These are phyloP conservation scores for Trachelus tabidus DNA, from an alignment of 2,888 invertebrate genomes.

Conservation along the genomic window DNA sequence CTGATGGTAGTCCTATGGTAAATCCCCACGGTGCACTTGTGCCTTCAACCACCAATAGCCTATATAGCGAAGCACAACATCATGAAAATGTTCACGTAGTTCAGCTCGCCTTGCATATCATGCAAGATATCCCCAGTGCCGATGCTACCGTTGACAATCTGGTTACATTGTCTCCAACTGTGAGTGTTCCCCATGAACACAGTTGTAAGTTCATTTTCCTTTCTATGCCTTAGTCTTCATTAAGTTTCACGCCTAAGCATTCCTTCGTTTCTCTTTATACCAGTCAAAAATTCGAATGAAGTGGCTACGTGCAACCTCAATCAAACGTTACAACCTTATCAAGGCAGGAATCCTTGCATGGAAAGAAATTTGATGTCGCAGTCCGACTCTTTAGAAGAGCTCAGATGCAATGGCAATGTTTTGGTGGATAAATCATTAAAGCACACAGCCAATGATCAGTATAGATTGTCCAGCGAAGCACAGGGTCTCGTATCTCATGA, in stretches of 20 bases:
- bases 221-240: neutral
- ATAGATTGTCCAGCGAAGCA: slow-evolving; percentile 59
- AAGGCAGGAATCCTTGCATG: slow-evolving; percentile 85
- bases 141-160: slow-evolving; percentile 72
- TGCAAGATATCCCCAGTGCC: slow-evolving; percentile 54
- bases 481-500: slow-evolving; percentile 69
- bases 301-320: slow-evolving; percentile 55
- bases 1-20: slow-evolving; percentile 68
- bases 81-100: slow-evolving; percentile 51
- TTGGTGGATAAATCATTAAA: slow-evolving; percentile 76
- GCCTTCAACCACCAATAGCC: slow-evolving; percentile 57
- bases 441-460: slow-evolving; percentile 63
- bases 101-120: slow-evolving; percentile 44
- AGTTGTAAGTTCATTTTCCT: slow-evolving; percentile 52
- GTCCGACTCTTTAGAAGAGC: slow-evolving; percentile 70
- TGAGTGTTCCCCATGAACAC: slow-evolving; percentile 62
- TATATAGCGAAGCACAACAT: slow-evolving; percentile 53
- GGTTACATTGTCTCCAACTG: slow-evolving; percentile 71
- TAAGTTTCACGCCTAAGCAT: neutral
- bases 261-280: slow-evolving; percentile 24
- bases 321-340: slow-evolving; percentile 78
- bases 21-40: slow-evolving; percentile 62
- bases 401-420: slow-evolving; percentile 65
- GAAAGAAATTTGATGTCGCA: slow-evolving; percentile 78
- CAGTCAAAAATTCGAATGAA: slow-evolving; percentile 71